Conservation (phyloP, 2,113 vertebrate genomes). For the Charina bottae region DNA sequence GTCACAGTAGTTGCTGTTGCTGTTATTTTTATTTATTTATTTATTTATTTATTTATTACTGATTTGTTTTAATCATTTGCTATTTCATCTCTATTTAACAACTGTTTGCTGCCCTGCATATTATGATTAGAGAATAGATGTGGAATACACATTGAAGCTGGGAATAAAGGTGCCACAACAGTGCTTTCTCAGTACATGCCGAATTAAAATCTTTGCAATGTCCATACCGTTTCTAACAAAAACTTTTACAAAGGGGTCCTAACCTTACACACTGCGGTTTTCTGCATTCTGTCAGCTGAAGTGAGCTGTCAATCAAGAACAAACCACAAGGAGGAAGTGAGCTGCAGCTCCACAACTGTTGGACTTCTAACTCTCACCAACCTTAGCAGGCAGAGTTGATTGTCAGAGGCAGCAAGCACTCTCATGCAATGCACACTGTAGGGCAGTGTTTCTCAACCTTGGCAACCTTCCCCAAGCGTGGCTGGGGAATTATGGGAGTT, state of each 20-base stretch:
- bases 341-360: neutral
- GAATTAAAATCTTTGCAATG: neutral
- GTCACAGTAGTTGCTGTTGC: too few species aligned
- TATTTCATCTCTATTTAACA: neutral
- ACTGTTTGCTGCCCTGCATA: neutral
- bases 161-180: neutral
- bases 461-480: too few species aligned
- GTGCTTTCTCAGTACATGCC: neutral
- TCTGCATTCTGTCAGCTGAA: too few species aligned
- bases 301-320: neutral
- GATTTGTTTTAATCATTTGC: neutral
- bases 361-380: neutral
- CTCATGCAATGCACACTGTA: neutral
- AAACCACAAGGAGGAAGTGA: neutral
- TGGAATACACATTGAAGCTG: too few species aligned
- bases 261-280: neutral
- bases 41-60: too few species aligned
- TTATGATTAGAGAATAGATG: too few species aligned
- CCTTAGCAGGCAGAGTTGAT: neutral
- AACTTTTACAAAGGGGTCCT: fast-evolving
- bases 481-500: too few species aligned
- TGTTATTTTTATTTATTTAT: too few species aligned
- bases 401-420: neutral
- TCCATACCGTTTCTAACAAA: neutral
- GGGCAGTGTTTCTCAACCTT: too few species aligned